phyloP scores from a whole-genome alignment of 2,888 invertebrate species.

The Xanthorhoe designata region DNA sequence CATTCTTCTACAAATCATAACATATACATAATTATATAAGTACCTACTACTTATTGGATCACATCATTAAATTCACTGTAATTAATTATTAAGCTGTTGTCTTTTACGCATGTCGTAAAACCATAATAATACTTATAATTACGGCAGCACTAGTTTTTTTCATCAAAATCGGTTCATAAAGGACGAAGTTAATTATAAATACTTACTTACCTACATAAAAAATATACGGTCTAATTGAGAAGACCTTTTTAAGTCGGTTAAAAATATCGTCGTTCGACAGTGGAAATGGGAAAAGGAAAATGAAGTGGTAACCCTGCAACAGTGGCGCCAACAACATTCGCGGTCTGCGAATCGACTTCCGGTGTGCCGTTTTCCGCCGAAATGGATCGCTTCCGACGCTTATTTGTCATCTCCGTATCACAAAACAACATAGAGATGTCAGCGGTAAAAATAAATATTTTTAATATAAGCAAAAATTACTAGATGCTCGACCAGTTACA shows the following conservation, averaged over 20 bases:
- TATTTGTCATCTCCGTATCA: conserved; percentile 82
- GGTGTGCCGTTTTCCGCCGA: conserved; percentile 80
- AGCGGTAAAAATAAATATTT: neutral
- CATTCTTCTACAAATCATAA: neutral
- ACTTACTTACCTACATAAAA: too few species aligned
- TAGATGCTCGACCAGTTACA: neutral
- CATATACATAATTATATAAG: neutral
- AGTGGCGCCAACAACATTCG: conserved; percentile 80
- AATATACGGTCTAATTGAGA: too few species aligned
- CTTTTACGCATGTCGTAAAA: too few species aligned
- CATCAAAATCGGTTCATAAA: too few species aligned
- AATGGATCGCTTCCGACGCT: conserved; percentile 84
- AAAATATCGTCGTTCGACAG: conserved; percentile 6
- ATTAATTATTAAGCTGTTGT: too few species aligned
- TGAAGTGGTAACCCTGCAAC: conserved; percentile 51
- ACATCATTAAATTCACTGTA: neutral
- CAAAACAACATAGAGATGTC: conserved; percentile 54
- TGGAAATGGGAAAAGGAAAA: conserved; percentile 43
- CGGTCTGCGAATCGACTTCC: conserved; percentile 83
- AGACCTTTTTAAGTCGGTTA: too few species aligned
- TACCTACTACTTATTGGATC: too few species aligned
- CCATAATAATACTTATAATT: too few species aligned
- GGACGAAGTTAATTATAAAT: too few species aligned
- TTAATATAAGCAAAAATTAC: neutral
- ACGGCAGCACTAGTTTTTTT: too few species aligned